Conservation (phyloP, 92 coral and sea anemone genomes). For the Phymanthus crucifer region DNA sequence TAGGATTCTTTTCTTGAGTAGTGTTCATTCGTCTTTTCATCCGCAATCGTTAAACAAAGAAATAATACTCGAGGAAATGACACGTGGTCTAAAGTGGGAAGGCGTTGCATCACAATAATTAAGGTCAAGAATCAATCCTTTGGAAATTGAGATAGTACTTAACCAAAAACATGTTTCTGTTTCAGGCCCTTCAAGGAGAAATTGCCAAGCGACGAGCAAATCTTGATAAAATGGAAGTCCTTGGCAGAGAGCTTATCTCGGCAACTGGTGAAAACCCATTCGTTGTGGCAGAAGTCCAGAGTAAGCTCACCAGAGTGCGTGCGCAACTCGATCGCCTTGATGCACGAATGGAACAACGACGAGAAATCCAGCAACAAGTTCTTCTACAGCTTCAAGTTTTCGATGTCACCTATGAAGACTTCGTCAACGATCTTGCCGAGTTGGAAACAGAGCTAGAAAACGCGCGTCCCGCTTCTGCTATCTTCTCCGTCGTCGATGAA, state of each 20-base stretch:
- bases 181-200: conserved; percentile 78
- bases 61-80: no score
- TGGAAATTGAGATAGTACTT: no score
- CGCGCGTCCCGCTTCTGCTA: conserved; percentile 74
- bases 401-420: conserved; percentile 62
- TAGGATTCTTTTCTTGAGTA: not conserved
- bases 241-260: conserved; percentile 71
- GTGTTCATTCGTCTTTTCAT: no score
- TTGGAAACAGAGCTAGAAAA: conserved; percentile 65
- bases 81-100: no score
- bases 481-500: conserved; percentile 63
- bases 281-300: conserved; percentile 83
- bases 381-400: conserved; percentile 76
- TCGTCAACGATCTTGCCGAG: conserved; percentile 48
- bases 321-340: conserved; percentile 74
- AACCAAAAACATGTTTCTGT: not conserved
- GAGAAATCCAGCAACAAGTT: conserved; percentile 67
- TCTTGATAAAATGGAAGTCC: conserved; percentile 68
- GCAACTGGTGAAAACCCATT: conserved; percentile 69
- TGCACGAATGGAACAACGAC: conserved; percentile 71
- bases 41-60: no score
- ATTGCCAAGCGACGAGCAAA: conserved; percentile 62
- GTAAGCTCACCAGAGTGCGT: conserved; percentile 78
- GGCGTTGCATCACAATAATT: no score
- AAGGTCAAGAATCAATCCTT: no score